A percentile compares a stretch with the other conserved stretches of the same genome.
Conservation (phyloP, 2,797 vertebrate species). For the Sitta carolinensis region DNA sequence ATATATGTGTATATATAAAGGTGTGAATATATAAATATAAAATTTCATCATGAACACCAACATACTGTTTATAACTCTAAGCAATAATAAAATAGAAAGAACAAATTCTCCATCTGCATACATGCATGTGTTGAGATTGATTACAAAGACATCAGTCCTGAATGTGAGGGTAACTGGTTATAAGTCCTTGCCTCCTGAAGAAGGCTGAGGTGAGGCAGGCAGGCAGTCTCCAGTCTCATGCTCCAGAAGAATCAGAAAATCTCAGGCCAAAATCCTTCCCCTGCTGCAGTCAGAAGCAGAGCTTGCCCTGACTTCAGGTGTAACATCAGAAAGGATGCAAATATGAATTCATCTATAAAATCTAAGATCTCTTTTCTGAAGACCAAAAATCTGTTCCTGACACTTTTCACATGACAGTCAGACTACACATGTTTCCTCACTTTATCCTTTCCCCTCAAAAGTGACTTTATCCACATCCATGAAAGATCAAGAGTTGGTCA, state of each 20-base stretch:
- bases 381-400: neutral
- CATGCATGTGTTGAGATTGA: rapidly evolving
- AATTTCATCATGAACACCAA: neutral
- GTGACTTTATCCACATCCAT: neutral
- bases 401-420: neutral
- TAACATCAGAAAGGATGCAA: neutral
- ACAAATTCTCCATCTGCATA: neutral
- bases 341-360: neutral
- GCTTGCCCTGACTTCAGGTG: neutral
- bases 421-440: neutral
- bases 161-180: neutral
- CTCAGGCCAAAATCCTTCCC: neutral
- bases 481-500: neutral
- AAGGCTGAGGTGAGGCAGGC: neutral
- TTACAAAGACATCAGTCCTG: neutral
- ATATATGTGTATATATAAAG: neutral
- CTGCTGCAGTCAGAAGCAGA: neutral
- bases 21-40: neutral
- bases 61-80: neutral
- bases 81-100: neutral
- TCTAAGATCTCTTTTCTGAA: neutral
- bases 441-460: neutral
- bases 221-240: neutral
- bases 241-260: neutral
- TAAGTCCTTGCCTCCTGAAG: neutral